A percentile compares a stretch with the other conserved stretches of the same genome.
Evolutionary conservation across 2,113 vertebrate species (phyloP).

Genomic region (Mugil cephalus): DNA sequence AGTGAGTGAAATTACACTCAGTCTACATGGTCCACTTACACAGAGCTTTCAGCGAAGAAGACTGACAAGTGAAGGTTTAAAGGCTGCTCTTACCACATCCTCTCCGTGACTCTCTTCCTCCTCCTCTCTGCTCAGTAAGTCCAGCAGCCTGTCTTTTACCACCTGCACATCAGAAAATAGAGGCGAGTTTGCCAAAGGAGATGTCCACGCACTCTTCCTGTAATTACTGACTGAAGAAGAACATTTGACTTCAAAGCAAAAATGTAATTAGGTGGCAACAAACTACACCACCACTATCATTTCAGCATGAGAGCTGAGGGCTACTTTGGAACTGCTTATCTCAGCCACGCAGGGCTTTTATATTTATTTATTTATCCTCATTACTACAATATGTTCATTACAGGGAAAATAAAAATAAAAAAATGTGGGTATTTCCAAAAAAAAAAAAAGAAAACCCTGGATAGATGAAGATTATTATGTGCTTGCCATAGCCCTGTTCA

Average conservation of each 20-base stretch:
- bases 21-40: conserved; percentile 7
- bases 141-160: conserved; percentile 94
- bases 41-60: background rate
- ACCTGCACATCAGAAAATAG: conserved; percentile 83
- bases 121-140: conserved; percentile 93
- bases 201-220: background rate
- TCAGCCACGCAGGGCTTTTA: conserved; percentile 3
- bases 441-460: too few relatives aligned
- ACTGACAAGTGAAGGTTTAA: conserved; percentile 7
- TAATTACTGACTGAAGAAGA: conserved; percentile 16
- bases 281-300: conserved; percentile 14
- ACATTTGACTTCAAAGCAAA: conserved; percentile 14
- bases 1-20: conserved; percentile 17
- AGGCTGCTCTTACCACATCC: conserved; percentile 90
- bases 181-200: background rate
- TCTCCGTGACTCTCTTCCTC: conserved; percentile 95
- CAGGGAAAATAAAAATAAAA: conserved; percentile 15
- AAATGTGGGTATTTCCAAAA: conserved; percentile 32
- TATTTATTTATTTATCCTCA: background rate
- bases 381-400: conserved; percentile 37
- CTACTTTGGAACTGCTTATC: conserved; percentile 6
- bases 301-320: conserved; percentile 17
- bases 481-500: conserved; percentile 27
- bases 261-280: conserved; percentile 9
- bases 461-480: conserved; percentile 35